Evolutionary conservation across 2,113 vertebrate species (phyloP), one percentile per base, ranked within the genome.

Genomic region (Sturnira hondurensis): DNA sequence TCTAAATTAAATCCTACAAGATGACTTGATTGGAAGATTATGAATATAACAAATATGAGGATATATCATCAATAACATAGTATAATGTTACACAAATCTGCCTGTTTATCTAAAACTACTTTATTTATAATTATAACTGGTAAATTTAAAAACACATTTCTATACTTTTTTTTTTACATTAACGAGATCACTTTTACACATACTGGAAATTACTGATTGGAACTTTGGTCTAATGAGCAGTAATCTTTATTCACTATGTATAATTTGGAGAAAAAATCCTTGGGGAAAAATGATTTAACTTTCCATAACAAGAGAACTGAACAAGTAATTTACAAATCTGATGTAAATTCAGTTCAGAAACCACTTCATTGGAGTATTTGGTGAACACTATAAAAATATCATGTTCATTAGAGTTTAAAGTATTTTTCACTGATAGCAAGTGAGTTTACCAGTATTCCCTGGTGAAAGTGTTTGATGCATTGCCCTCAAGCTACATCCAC

Each of bases 371-470:
- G 28, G 11, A 95, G 68, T 94, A 38, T 38, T 74, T 83, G 94
- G 74, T 92, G 92, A 97, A 86, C 56, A 61, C 80, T 71, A 85
- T 93, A 61, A 93, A 96, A 97, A 5, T 77, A 91, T 82, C 85
- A 87, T 95, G 87, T 91, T 97, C 96, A 56, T 94, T 97, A 81
- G 41, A 96, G 86, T 91, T 97, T 87, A 97, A 97, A 43, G 89
- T 86, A 36, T 74, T 52, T 96, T 96, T 95, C 76, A 89, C 82
- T 93, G 71, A 92, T 38, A 93, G 71, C 88, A 97, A 95, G 97
- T 86, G 1, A 95, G 31, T 58, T 96, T 45, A 77, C 93, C 77
- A 94, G 36, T 93, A 93, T 43, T 97, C 90, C 85, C 97, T 80
- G 47, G 89, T 96, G 94, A 65, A 95, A 95, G 11, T 91, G 31